phyloP scores from a whole-genome alignment of 2,888 invertebrate genomes.

The Diadegma fenestrale region DNA sequence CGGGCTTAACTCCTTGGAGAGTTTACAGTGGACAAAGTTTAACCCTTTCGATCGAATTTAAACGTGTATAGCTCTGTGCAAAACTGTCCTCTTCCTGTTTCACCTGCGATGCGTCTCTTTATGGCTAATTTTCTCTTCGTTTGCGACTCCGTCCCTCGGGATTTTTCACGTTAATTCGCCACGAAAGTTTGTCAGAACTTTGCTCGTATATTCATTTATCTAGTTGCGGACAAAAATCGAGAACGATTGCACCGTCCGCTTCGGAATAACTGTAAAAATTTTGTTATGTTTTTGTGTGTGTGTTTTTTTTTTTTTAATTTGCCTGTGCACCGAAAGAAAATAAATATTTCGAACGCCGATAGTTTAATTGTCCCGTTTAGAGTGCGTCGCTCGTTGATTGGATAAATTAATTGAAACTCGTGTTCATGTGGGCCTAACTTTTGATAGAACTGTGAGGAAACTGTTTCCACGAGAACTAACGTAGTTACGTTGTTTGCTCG shows the following conservation, averaged over 20 bases:
- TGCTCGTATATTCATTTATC: neutral
- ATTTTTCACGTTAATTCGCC: neutral
- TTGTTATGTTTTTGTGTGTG: neutral
- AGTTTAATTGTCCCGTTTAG: neutral
- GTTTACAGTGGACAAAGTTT: conserved; percentile 38
- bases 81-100: conserved; percentile 3
- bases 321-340: neutral
- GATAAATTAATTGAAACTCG: neutral
- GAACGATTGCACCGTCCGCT: neutral
- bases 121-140: conserved; percentile 6
- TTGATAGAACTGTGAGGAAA: conserved; percentile 6
- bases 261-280: neutral
- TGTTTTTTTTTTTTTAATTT: neutral
- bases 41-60: conserved; percentile 44
- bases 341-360: neutral
- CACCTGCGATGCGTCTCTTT: neutral
- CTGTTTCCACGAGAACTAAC: neutral
- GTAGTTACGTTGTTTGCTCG: conserved; percentile 17
- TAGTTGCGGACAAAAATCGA: neutral
- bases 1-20: conserved; percentile 19
- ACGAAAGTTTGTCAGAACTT: neutral
- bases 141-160: neutral
- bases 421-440: conserved; percentile 4
- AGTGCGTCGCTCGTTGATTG: neutral
- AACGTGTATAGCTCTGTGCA: neutral